These are phyloP conservation scores for Mixornis gularis DNA, from an alignment of 2,113 vertebrate genomes.

Conservation along the genomic window DNA sequence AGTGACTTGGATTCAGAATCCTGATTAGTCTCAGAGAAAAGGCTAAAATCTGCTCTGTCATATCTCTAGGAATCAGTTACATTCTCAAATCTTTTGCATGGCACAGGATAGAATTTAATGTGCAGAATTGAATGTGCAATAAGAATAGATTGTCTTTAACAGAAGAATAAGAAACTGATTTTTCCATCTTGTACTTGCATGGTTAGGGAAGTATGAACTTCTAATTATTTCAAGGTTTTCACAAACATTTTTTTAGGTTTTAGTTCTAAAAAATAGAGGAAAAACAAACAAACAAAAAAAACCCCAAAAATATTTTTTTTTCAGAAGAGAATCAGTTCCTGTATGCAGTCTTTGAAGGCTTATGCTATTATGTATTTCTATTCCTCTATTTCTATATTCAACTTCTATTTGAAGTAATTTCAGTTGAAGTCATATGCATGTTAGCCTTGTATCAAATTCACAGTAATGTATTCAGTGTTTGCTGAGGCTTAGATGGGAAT, in stretches of 20 bases:
- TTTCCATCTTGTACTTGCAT: background rate
- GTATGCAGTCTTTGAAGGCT: background rate
- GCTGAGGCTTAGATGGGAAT: background rate
- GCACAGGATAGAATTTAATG: background rate
- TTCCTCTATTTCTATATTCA: background rate
- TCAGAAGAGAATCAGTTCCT: background rate
- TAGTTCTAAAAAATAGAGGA: background rate
- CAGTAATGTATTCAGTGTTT: background rate
- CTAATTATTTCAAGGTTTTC: background rate
- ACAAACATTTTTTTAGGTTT: background rate
- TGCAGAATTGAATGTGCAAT: background rate
- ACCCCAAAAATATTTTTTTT: background rate
- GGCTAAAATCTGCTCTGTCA: background rate
- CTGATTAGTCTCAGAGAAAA: background rate
- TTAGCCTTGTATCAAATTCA: background rate
- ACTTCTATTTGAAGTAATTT: background rate
- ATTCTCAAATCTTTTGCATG: background rate
- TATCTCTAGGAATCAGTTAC: background rate
- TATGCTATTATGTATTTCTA: background rate
- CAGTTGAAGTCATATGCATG: background rate
- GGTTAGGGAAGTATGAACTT: background rate
- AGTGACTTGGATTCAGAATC: background rate
- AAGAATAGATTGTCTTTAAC: background rate
- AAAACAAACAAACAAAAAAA: background rate
- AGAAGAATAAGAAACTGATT: background rate